These are phyloP conservation scores for Zaprionus vittiger DNA, from an alignment of 1,140 invertebrate genomes.

Conservation along the genomic window DNA sequence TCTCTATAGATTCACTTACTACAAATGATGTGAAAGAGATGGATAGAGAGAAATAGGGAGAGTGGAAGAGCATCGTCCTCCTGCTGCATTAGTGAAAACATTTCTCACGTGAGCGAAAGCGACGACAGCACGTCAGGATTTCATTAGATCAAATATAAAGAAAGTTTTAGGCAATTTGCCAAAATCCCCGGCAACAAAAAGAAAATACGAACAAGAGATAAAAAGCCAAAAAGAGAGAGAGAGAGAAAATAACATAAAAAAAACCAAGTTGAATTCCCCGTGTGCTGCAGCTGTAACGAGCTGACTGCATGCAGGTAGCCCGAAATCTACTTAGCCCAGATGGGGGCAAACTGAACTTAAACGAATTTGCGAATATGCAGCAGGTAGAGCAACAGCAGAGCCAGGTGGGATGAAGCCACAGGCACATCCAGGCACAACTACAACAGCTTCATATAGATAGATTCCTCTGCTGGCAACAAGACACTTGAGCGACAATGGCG, in stretches of 20 bases:
- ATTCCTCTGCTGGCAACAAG: conserved; percentile 32
- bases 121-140: conserved; percentile 66
- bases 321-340: conserved; percentile 72
- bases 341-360: conserved; percentile 66
- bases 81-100: conserved; percentile 46
- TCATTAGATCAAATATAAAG: conserved; percentile 81
- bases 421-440: background rate
- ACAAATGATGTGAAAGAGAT: background rate
- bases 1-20: conserved; percentile 7
- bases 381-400: conserved; percentile 25
- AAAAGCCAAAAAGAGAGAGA: background rate
- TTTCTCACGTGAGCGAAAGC: conserved; percentile 20
- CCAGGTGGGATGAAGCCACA: conserved; percentile 30
- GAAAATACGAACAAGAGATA: conserved; percentile 1
- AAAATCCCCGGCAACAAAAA: conserved; percentile 30
- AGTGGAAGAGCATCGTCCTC: background rate
- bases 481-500: conserved; percentile 77
- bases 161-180: conserved; percentile 82
- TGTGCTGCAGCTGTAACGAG: conserved; percentile 63
- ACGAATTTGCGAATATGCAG: conserved; percentile 75
- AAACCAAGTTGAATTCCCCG: conserved; percentile 43
- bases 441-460: conserved; percentile 19
- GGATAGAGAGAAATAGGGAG: background rate
- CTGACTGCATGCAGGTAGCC: conserved; percentile 73
- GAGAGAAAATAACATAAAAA: conserved; percentile 7